Percentiles rank a stretch among this genome's conserved stretches.
Evolutionary conservation across 1,140 invertebrate species (phyloP).

Genomic region (Monomorium pharaonis): DNA sequence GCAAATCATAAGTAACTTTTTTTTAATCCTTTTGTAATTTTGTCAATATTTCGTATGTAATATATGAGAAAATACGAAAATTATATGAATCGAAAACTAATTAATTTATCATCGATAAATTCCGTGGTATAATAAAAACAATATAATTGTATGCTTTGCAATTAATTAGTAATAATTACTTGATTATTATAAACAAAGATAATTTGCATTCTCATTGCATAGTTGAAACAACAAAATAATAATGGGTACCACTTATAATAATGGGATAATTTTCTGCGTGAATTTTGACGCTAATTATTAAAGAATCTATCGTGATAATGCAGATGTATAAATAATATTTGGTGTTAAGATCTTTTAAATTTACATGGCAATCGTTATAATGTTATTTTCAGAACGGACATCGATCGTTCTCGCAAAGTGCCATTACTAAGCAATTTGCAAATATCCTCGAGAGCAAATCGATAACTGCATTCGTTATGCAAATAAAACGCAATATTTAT

Average conservation of each 20-base stretch:
- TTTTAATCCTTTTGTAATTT: neutral
- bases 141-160: neutral
- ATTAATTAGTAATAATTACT: neutral
- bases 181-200: neutral
- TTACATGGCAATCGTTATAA: neutral
- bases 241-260: no score
- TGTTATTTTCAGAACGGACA: slow-evolving; percentile 9
- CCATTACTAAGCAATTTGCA: slow-evolving; percentile 27
- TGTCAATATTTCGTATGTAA: neutral
- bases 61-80: neutral
- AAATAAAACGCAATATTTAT: slow-evolving; percentile 20
- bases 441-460: neutral
- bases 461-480: slow-evolving; percentile 10
- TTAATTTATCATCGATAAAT: neutral
- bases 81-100: neutral
- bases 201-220: slow-evolving; percentile 6
- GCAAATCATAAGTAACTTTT: neutral
- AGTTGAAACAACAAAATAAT: neutral
- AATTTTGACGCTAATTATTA: slow-evolving; percentile 10
- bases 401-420: neutral
- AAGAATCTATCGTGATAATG: neutral
- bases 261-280: neutral
- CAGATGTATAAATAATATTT: neutral
- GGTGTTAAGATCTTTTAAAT: neutral
- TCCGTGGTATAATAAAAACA: neutral